These are phyloP conservation scores for Telmatherina bonti DNA, from an alignment of 2,797 vertebrate species.

Conservation along the genomic window DNA sequence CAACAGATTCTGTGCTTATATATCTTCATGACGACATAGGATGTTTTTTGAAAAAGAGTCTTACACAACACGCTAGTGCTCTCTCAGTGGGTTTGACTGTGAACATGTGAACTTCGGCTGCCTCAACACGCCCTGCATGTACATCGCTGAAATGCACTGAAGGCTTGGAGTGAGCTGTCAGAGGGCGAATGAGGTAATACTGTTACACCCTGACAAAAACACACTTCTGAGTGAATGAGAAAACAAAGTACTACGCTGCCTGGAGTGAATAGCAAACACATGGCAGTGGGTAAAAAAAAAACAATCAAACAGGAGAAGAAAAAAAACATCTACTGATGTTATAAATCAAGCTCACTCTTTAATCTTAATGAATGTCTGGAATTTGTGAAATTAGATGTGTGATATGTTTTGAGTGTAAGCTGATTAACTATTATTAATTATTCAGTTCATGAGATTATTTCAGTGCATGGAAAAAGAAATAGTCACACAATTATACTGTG, in stretches of 20 bases:
- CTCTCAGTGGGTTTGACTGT: conserved; percentile 53
- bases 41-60: conserved; percentile 47
- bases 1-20: conserved; percentile 23
- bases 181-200: conserved; percentile 76
- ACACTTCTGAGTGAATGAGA: conserved; percentile 45
- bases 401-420: conserved; percentile 13
- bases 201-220: conserved; percentile 77
- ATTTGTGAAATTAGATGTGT: conserved; percentile 34
- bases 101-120: conserved; percentile 71
- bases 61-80: conserved; percentile 58
- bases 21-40: conserved; percentile 35
- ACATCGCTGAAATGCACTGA: conserved; percentile 64
- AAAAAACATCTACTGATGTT: conserved; percentile 19
- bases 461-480: not conserved
- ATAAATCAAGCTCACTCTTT: conserved; percentile 24
- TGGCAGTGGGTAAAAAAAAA: conserved; percentile 13
- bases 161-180: conserved; percentile 58
- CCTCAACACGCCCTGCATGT: conserved; percentile 69
- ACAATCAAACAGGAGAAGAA: not conserved
- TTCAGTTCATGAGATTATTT: not conserved
- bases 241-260: conserved; percentile 47
- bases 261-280: conserved; percentile 53
- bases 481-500: not conserved
- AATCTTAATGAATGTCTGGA: conserved; percentile 17
- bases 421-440: conserved; percentile 3